Evolutionary conservation across 2,888 invertebrate species (phyloP).

Genomic region (Leptopilina syphax): DNA sequence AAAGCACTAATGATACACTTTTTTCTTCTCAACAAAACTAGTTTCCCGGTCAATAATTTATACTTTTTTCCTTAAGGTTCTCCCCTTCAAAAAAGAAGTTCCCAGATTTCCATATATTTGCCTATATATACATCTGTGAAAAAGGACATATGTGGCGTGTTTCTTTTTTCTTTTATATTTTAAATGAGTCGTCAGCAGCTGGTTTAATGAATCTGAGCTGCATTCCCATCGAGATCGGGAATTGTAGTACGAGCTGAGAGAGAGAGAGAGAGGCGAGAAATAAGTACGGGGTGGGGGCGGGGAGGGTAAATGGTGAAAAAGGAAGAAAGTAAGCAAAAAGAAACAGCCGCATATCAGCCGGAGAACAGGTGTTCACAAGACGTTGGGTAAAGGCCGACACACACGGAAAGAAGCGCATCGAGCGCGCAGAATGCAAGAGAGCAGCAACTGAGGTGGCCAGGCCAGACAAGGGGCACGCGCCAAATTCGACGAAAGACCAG

Average conservation of each 20-base stretch:
- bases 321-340: constrained; percentile 54
- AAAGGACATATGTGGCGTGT: constrained; percentile 8
- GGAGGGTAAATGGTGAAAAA: background rate
- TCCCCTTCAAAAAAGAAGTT: background rate
- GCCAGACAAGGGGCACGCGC: constrained; percentile 73
- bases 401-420: constrained; percentile 49
- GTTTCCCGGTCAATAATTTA: constrained; percentile 12
- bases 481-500: constrained; percentile 70
- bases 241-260: constrained; percentile 33
- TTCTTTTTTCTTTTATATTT: constrained; percentile 6
- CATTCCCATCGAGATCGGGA: constrained; percentile 33
- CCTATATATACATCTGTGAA: background rate
- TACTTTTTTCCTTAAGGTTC: background rate
- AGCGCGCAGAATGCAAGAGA: constrained; percentile 56
- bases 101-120: constrained; percentile 25
- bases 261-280: constrained; percentile 10
- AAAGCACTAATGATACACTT: constrained; percentile 1
- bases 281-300: too few relatives aligned
- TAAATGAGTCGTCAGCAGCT: constrained; percentile 36
- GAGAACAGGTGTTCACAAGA: constrained; percentile 72
- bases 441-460: constrained; percentile 55
- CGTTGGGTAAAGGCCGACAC: constrained; percentile 46
- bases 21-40: background rate
- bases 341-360: constrained; percentile 73
- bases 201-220: constrained; percentile 41